Evolutionary conservation across 2,113 vertebrate genomes (phyloP).

Genomic region (Natator depressus): DNA sequence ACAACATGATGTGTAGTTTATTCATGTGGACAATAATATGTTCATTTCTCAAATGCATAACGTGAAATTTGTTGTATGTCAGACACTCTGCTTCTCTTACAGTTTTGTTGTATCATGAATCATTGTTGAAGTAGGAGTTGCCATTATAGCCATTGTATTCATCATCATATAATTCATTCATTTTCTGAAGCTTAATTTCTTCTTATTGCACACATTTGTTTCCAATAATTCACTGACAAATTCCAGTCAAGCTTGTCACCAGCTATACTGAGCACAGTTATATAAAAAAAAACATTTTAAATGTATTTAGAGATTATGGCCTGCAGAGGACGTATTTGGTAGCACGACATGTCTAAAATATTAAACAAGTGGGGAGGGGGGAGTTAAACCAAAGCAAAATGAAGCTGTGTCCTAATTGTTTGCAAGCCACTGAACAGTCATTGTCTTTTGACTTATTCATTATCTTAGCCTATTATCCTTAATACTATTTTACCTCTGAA

Average conservation of each 20-base stretch:
- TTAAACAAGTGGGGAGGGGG: conserved; percentile 44
- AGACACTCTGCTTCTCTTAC: not conserved
- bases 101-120: not conserved
- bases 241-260: conserved; percentile 52
- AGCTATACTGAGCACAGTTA: conserved; percentile 54
- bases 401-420: conserved; percentile 27
- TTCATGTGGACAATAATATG: not conserved
- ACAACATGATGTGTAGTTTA: not conserved
- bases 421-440: conserved; percentile 32
- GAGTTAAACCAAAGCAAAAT: conserved; percentile 27
- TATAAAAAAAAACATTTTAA: conserved; percentile 60
- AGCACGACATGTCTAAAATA: conserved; percentile 9
- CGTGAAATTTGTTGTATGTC: not conserved
- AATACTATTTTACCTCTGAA: not conserved
- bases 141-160: not conserved
- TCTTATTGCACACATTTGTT: conserved; percentile 45
- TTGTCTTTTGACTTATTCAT: conserved; percentile 28
- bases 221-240: conserved; percentile 31
- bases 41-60: conserved; percentile 5
- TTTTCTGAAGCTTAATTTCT: conserved; percentile 32
- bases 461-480: conserved; percentile 21
- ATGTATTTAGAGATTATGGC: conserved; percentile 44
- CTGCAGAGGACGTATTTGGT: conserved; percentile 38
- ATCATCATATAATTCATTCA: conserved; percentile 10
- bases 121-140: conserved; percentile 6